A percentile compares a stretch with the other conserved stretches of the same genome.
These are phyloP conservation scores for Melipona quadrifasciata DNA, from an alignment of 1,140 invertebrate species.

Conservation along the genomic window DNA sequence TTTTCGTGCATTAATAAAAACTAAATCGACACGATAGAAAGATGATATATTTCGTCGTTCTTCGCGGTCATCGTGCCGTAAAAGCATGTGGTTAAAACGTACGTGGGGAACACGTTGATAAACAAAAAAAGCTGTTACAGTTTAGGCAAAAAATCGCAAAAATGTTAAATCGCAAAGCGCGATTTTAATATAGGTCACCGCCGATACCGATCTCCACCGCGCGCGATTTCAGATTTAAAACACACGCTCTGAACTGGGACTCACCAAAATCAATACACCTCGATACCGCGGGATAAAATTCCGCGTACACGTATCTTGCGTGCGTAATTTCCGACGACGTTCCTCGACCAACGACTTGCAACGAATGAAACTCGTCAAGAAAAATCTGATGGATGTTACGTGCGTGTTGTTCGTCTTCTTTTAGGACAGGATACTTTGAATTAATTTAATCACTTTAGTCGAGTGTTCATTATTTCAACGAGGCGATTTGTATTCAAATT, in stretches of 20 bases:
- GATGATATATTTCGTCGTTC: neutral
- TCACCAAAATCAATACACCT: neutral
- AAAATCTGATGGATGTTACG: neutral
- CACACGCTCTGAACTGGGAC: neutral
- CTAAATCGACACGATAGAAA: too few relatives aligned
- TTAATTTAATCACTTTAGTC: neutral
- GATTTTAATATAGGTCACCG: neutral
- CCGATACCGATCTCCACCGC: neutral
- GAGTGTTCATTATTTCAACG: neutral
- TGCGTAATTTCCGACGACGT: neutral
- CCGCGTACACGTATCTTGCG: neutral
- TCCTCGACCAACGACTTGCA: neutral
- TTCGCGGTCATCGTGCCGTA: neutral
- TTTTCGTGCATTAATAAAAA: too few relatives aligned
- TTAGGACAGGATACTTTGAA: too few relatives aligned
- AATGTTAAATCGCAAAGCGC: neutral
- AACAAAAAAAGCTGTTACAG: neutral
- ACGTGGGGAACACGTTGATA: neutral
- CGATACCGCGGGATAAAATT: neutral
- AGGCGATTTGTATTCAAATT: too few relatives aligned
- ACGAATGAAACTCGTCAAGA: neutral
- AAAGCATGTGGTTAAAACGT: neutral
- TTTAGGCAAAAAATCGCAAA: neutral
- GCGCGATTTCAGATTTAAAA: slow-evolving; percentile 3
- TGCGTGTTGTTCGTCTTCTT: neutral